These are phyloP conservation scores for Endotricha flammealis DNA, from an alignment of 2,888 invertebrate species.

Conservation along the genomic window DNA sequence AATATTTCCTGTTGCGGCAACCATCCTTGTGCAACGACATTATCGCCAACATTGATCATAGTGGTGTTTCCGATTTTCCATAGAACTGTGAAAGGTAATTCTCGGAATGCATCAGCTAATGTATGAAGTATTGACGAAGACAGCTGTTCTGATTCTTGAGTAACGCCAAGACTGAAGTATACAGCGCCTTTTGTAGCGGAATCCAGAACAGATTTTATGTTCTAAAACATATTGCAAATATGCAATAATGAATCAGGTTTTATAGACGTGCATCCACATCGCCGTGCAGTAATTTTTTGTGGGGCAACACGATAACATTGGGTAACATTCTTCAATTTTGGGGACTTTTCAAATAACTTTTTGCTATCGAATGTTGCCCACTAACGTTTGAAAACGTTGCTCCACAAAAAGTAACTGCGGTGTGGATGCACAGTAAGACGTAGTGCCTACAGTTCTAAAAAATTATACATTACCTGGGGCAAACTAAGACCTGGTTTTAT, in stretches of 20 bases:
- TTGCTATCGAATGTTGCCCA: too few species aligned
- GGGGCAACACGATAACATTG: too few species aligned
- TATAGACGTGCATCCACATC: too few species aligned
- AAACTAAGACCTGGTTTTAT: constrained; percentile 49
- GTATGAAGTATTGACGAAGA: constrained; percentile 50
- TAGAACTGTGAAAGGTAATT: constrained; percentile 66
- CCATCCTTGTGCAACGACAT: constrained; percentile 68
- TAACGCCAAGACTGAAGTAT: constrained; percentile 72
- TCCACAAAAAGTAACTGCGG: too few species aligned
- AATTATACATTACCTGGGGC: constrained; percentile 43
- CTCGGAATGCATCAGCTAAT: constrained; percentile 61
- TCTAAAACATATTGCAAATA: too few species aligned
- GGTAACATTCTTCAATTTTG: too few species aligned
- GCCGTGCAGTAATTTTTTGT: too few species aligned
- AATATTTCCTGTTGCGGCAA: constrained; percentile 77
- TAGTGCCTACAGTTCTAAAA: too few species aligned
- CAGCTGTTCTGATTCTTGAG: constrained; percentile 63
- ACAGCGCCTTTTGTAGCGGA: constrained; percentile 61
- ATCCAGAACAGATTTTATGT: constrained; percentile 49
- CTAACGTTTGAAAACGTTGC: too few species aligned
- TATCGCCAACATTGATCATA: constrained; percentile 53
- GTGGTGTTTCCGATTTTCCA: constrained; percentile 74
- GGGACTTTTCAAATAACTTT: too few species aligned
- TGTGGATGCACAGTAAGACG: too few species aligned
- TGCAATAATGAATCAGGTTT: too few species aligned